These are phyloP conservation scores for Eleginops maclovinus DNA, from an alignment of 2,113 vertebrate species.

Conservation along the genomic window DNA sequence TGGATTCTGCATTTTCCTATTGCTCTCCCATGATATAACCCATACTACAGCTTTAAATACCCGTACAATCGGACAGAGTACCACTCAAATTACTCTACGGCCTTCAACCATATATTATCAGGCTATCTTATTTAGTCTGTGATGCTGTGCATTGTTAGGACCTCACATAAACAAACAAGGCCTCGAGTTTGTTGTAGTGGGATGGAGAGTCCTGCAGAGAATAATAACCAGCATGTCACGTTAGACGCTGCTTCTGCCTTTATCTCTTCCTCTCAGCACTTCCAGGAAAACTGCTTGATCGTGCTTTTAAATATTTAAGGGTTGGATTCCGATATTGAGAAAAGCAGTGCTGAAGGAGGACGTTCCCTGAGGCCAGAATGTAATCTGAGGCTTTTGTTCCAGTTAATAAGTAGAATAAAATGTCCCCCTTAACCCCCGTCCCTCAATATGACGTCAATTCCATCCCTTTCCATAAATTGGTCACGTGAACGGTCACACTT, in stretches of 20 bases:
- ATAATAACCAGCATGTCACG: slow-evolving; percentile 29
- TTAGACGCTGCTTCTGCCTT: slow-evolving; percentile 16
- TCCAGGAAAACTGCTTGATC: slow-evolving; percentile 7
- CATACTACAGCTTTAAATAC: not conserved
- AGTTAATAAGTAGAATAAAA: not conserved
- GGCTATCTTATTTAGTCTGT: not conserved
- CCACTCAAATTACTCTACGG: not conserved
- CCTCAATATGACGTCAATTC: not conserved
- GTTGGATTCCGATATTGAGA: slow-evolving; percentile 1
- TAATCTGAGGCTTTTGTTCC: not conserved
- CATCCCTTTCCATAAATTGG: not conserved
- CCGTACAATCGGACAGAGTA: slow-evolving; percentile 8
- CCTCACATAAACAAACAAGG: not conserved
- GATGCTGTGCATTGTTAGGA: not conserved
- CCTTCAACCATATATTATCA: not conserved
- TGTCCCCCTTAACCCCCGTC: not conserved
- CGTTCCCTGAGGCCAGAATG: not conserved
- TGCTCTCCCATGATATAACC: not conserved
- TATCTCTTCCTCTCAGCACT: slow-evolving; percentile 48
- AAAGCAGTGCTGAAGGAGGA: not conserved
- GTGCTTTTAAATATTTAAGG: not conserved
- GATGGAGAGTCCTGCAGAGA: not conserved
- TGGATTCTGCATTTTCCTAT: not conserved
- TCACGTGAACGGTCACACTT: not conserved
- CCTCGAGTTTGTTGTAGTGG: not conserved